Evolutionary conservation across 1,140 invertebrate genomes (phyloP).

Genomic region (Drosophila tristis): DNA sequence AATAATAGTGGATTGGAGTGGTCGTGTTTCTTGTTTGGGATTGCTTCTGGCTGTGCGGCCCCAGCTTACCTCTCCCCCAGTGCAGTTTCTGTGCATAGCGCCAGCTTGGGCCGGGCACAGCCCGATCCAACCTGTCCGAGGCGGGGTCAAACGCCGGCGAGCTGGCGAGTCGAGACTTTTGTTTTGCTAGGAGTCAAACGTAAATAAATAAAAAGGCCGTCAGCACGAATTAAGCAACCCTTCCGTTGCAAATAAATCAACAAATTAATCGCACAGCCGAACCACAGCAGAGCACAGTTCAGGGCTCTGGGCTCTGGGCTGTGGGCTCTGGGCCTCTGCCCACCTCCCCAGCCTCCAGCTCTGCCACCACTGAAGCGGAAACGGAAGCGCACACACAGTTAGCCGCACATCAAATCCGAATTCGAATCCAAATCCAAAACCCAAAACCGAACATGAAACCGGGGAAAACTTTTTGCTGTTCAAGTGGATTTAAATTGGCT

Average conservation of each 20-base stretch:
- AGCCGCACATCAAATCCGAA: constrained; percentile 58
- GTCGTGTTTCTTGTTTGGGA: too few species aligned
- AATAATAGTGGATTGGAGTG: too few species aligned
- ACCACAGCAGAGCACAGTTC: constrained; percentile 48
- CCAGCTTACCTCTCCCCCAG: too few species aligned
- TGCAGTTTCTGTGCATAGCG: too few species aligned
- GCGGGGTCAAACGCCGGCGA: too few species aligned
- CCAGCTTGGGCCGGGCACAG: background rate
- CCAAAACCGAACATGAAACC: constrained; percentile 2
- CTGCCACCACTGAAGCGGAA: constrained; percentile 42
- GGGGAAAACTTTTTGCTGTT: constrained; percentile 41
- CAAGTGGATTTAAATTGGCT: constrained; percentile 76
- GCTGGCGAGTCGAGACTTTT: background rate
- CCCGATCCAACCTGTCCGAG: background rate
- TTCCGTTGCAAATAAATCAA: constrained; percentile 82
- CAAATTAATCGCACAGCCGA: constrained; percentile 67
- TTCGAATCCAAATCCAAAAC: constrained; percentile 5
- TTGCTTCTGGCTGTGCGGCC: too few species aligned
- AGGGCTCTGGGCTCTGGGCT: too few species aligned
- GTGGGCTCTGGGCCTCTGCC: too few species aligned
- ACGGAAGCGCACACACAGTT: constrained; percentile 78
- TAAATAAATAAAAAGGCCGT: constrained; percentile 67
- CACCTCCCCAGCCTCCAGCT: background rate
- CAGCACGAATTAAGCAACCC: constrained; percentile 76
- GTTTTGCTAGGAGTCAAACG: constrained; percentile 24